Evolutionary conservation across 2,113 vertebrate species (phyloP), one percentile per base, ranked within the genome.

Genomic region (Corvus moneduloides): DNA sequence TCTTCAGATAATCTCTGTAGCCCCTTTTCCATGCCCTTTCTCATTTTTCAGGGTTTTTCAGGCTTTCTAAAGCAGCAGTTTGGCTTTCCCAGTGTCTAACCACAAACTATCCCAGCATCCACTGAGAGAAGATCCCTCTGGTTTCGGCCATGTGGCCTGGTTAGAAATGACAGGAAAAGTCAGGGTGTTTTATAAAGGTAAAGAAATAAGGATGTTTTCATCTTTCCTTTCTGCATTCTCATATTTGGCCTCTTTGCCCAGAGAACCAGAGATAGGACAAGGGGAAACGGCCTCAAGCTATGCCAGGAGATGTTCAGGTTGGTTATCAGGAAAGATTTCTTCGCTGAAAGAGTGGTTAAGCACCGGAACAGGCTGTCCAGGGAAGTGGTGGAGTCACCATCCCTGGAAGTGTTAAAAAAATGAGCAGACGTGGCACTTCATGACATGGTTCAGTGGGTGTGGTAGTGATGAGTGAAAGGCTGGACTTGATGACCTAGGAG

Each of bases 271-370:
- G 6, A 41, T 6, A 32, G 30, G 30, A 22, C 16, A 39, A 35
- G 30, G 21, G 21, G 21, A 62, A 35, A 43, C 0, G 0, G 14
- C 18, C 63, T 55, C 55, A 33, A 23, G 21, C 5, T 32, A 6
- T 35, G 32, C 8, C 14, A 35, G 41, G 41, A 41, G 26, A 55
- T 10, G 26, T 28, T 49, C 32, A 43, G 26, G 41, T 23, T 76
- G 41, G 26, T 43, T 49, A 23, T 55, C 9, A 69, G 35, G 41
- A 76, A 63, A 11, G 63, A 23, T 17, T 27, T 63, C 6, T 43
- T 43, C 4, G 1, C 22, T 33, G 12, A 49, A 63, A 55, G 71
- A 23, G 26, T 52, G 33, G 8, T 49, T 14, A 56, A 83, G 15
- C 15, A 19, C 32, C 49, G 35, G 12, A 24, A 71, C 7, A 56